These are phyloP conservation scores for Psettodes erumei DNA, from an alignment of 2,113 vertebrate genomes.

Conservation along the genomic window DNA sequence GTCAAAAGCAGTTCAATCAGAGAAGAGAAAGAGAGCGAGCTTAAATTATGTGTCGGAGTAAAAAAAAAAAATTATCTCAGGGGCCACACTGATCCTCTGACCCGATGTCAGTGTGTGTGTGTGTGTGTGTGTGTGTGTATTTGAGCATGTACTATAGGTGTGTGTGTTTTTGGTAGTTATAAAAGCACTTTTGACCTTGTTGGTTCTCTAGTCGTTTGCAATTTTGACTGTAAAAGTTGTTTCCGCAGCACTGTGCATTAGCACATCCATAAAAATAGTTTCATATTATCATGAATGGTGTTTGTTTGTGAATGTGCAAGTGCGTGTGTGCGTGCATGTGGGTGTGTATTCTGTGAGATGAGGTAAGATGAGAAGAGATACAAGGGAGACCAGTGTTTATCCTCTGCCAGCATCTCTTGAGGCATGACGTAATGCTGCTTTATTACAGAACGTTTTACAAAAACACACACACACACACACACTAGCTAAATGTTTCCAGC, in stretches of 20 bases:
- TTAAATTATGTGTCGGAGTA: slow-evolving; percentile 60
- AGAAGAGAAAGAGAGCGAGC: slow-evolving; percentile 26
- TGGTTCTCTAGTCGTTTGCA: slow-evolving; percentile 10
- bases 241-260: slow-evolving; percentile 19
- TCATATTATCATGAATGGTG: slow-evolving; percentile 40
- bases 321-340: slow-evolving; percentile 4
- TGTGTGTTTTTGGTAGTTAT: background rate
- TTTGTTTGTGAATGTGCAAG: slow-evolving; percentile 13
- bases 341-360: slow-evolving; percentile 49
- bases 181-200: background rate
- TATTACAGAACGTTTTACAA: slow-evolving; percentile 53
- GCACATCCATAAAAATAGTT: slow-evolving; percentile 29
- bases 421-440: slow-evolving; percentile 76
- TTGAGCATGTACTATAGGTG: background rate
- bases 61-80: slow-evolving; percentile 21
- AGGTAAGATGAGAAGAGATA: slow-evolving; percentile 70
- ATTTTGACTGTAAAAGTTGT: slow-evolving; percentile 15
- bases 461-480: slow-evolving; percentile 35
- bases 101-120: slow-evolving; percentile 13
- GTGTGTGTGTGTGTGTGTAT: slow-evolving; percentile 12
- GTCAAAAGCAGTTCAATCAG: slow-evolving; percentile 63
- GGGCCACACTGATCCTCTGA: slow-evolving; percentile 52
- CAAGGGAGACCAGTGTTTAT: slow-evolving; percentile 80
- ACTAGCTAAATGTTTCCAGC: slow-evolving; percentile 61
- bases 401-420: slow-evolving; percentile 72